Conservation (phyloP, 2,797 vertebrate genomes). For the Mormyrus proboscirostris region DNA sequence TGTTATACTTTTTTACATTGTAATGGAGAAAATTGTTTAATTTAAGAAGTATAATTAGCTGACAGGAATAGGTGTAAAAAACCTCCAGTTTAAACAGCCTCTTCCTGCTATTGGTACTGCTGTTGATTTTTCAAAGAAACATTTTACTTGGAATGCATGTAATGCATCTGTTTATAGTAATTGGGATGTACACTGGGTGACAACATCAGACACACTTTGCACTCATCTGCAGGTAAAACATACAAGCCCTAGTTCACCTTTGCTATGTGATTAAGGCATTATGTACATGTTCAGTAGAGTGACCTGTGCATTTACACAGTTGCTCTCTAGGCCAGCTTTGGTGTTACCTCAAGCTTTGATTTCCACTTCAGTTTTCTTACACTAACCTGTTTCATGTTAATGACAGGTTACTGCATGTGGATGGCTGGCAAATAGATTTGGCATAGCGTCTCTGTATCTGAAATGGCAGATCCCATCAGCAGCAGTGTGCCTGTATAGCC, state of each 20-base stretch:
- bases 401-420: not conserved
- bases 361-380: not conserved
- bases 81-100: not conserved
- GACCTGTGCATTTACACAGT: not conserved
- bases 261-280: not conserved
- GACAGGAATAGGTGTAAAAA: not conserved
- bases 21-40: not conserved
- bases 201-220: not conserved
- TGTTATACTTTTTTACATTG: not conserved
- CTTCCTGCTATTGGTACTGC: not conserved
- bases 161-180: not conserved
- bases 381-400: not conserved
- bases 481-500: not conserved
- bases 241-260: not conserved
- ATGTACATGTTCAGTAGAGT: not conserved
- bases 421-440: not conserved
- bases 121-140: not conserved
- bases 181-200: not conserved
- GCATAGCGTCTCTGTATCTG: not conserved
- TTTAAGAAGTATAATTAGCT: not conserved
- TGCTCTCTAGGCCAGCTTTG: not conserved
- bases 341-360: not conserved
- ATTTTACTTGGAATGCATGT: not conserved
- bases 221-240: not conserved
- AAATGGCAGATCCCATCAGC: not conserved